These are phyloP conservation scores for Saimiri boliviensis DNA, from an alignment of 2,113 vertebrate species.

Conservation along the genomic window DNA sequence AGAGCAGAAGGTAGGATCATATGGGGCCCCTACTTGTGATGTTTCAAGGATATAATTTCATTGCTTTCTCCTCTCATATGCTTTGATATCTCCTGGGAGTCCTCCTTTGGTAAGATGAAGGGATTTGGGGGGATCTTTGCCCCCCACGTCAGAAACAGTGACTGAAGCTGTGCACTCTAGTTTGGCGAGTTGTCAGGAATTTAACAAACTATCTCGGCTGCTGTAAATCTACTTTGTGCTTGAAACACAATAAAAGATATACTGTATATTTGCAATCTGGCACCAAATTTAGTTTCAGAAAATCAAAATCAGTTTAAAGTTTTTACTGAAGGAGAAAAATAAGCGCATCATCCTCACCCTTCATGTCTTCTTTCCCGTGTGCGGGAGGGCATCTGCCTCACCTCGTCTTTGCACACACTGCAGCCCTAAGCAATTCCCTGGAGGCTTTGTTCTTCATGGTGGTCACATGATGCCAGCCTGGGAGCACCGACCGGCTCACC, in stretches of 20 bases:
- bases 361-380: neutral
- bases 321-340: neutral
- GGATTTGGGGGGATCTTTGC: neutral
- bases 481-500: neutral
- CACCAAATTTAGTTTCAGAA: constrained; percentile 54
- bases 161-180: neutral
- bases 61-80: neutral
- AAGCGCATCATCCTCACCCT: neutral
- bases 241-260: neutral
- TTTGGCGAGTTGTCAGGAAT: constrained; percentile 20
- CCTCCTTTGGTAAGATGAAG: constrained; percentile 26
- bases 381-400: neutral
- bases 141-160: neutral
- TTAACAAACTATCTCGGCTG: constrained; percentile 54
- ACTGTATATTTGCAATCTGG: neutral
- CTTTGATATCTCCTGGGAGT: constrained; percentile 39
- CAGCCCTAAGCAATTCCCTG: neutral
- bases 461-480: neutral
- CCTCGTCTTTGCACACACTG: neutral
- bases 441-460: neutral
- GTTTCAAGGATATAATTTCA: neutral
- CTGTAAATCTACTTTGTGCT: constrained; percentile 54
- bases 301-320: constrained; percentile 52
- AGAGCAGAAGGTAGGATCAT: neutral
- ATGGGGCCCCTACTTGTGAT: neutral